phyloP scores from a whole-genome alignment of 53 echinoderm and acorn worm species.

The Astropecten irregularis region DNA sequence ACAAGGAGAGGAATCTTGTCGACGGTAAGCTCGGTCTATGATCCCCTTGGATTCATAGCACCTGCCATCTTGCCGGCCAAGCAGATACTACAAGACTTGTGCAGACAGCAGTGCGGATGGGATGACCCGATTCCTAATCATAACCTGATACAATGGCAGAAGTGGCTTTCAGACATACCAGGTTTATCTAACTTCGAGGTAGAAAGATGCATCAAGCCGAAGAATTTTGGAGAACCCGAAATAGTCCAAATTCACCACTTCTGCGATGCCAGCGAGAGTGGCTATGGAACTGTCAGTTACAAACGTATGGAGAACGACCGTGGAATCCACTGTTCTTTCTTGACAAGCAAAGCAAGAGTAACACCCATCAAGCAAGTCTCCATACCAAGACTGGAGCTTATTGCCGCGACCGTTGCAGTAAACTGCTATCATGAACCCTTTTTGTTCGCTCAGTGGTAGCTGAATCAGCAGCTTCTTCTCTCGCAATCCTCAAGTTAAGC shows the following conservation, averaged over 20 bases:
- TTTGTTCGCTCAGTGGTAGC: no score
- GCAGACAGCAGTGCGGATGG: constrained; percentile 37
- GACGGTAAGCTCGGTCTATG: constrained; percentile 53
- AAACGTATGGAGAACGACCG: background rate
- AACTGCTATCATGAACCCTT: no score
- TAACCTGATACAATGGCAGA: constrained; percentile 10
- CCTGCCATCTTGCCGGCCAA: constrained; percentile 61
- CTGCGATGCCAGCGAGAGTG: background rate
- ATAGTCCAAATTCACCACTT: constrained; percentile 2
- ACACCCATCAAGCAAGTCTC: constrained; percentile 40
- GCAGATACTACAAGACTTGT: constrained; percentile 58
- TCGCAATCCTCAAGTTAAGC: no score
- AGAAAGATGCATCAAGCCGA: background rate
- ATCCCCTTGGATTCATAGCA: constrained; percentile 60
- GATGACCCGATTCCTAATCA: constrained; percentile 54
- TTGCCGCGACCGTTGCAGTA: constrained; percentile 54
- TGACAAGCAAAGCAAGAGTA: constrained; percentile 1
- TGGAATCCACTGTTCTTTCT: background rate
- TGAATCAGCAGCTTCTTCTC: no score
- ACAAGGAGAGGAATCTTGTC: constrained; percentile 54
- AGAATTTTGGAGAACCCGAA: background rate
- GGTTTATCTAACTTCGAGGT: background rate
- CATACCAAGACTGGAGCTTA: constrained; percentile 48
- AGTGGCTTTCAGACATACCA: background rate
- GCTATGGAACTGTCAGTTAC: constrained; percentile 3